These are phyloP conservation scores for Pachydiplax longipennis DNA, from an alignment of 2,888 invertebrate species.

Conservation along the genomic window DNA sequence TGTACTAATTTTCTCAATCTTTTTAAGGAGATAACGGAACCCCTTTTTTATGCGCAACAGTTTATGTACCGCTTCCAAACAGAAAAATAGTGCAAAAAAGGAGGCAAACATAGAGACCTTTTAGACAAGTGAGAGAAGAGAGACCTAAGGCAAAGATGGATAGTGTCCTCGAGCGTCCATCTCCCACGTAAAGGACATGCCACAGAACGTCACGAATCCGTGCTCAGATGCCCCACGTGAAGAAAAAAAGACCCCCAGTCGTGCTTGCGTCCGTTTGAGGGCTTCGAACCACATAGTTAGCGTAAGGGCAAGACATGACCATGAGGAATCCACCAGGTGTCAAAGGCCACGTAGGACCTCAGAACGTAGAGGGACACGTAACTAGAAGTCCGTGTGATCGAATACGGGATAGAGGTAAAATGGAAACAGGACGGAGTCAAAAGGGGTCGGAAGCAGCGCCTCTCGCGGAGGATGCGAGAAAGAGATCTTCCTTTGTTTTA, in stretches of 20 bases:
- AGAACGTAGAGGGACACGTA: background rate
- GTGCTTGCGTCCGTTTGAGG: background rate
- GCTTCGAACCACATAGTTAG: background rate
- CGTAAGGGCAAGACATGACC: background rate
- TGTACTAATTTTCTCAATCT: no score
- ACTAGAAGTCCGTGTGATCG: background rate
- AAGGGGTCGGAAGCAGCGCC: background rate
- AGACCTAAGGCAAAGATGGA: background rate
- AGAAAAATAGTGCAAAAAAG: no score
- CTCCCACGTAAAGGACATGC: background rate
- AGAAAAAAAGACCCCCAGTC: background rate
- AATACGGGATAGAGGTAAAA: background rate
- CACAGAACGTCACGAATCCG: background rate
- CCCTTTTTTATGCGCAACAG: no score
- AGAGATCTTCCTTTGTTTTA: background rate
- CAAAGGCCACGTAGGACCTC: background rate
- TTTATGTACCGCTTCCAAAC: no score
- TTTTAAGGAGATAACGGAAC: no score
- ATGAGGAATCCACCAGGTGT: background rate
- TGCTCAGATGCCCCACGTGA: background rate
- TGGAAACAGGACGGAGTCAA: background rate
- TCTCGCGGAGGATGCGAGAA: background rate
- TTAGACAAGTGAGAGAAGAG: background rate
- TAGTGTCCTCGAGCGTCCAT: background rate
- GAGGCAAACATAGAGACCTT: no score